Evolutionary conservation across 2,797 vertebrate genomes (phyloP), one percentile per base, ranked within the genome.

Genomic region (Acanthurus tractus): DNA sequence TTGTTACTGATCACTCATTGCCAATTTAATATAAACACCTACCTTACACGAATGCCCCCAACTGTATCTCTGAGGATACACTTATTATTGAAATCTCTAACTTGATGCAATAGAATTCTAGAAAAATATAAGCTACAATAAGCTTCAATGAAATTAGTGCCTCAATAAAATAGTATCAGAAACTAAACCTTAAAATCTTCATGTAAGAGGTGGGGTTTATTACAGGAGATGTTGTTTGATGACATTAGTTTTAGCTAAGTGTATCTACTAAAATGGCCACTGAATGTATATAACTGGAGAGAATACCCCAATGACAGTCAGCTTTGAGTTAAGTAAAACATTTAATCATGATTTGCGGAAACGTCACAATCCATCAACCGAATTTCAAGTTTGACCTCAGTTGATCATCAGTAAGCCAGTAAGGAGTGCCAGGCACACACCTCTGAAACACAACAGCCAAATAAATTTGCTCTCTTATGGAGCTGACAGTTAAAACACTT

Each of bases 371-470:
- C 80, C 49, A 81, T 84, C 79, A 85, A 61, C 14, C 44, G 68
- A 52, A 70, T 72, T 73, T 82, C 50, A 69, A 66, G 74, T 82
- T 49, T 79, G 70, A 84, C 86, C 89, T 79, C 79, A 73, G 76
- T 65, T 82, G 67, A 74, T 82, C 63, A 50, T 75, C 68, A 49
- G 44, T 44, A 57, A 75, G 75, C 54, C 23, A 8, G 54, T 29
- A 2, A 55, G 1, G 18, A 34, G 42, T 42, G 74, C 67, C 84
- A 77, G 58, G 1, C 61, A 15, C 74, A 75, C 50, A 44, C 34
- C 29, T n/a, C 22, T 45, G 40, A 59, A 79, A 59, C 72, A 59
- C 70, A 81, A 64, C 52, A 62, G 63, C 66, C 77, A 76, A 79
- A 83, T 78, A 82, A 70, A 78, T 84, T 63, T 78, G 46, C 78